phyloP scores from a whole-genome alignment of 92 coral and sea anemone genomes.

The Virgularia gustaviana region DNA sequence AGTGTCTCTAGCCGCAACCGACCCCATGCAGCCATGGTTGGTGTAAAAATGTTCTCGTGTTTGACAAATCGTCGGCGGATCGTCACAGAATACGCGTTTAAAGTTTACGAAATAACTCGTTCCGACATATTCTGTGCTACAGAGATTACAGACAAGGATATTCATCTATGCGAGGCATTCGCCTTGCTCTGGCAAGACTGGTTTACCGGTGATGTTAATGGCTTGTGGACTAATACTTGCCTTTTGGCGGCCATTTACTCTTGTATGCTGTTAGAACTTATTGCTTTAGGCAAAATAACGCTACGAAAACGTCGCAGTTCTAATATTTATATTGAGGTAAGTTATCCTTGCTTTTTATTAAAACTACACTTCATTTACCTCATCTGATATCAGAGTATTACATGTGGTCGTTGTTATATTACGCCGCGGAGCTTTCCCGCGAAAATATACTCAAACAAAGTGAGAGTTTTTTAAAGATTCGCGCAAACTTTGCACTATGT shows the following conservation, averaged over 20 bases:
- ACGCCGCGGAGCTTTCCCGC: no score
- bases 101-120: slow-evolving; percentile 12
- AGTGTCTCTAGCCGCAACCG: not conserved
- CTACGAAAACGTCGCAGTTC: not conserved
- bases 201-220: slow-evolving; percentile 37
- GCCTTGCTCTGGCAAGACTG: slow-evolving; percentile 28
- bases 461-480: no score
- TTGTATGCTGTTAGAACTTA: slow-evolving; percentile 22
- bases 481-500: no score
- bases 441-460: no score
- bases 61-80: not conserved
- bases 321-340: slow-evolving; percentile 18
- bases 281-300: slow-evolving; percentile 24
- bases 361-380: not conserved
- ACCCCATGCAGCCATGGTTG: slow-evolving; percentile 9
- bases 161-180: slow-evolving; percentile 6
- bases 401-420: not conserved
- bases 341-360: no score
- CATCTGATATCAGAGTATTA: not conserved
- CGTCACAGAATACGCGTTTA: not conserved
- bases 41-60: not conserved
- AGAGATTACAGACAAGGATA: not conserved
- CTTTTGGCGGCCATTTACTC: slow-evolving; percentile 25
- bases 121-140: not conserved
- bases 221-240: slow-evolving; percentile 26